Conservation (phyloP, 2,888 invertebrate genomes). For the Campoplex capitator region DNA sequence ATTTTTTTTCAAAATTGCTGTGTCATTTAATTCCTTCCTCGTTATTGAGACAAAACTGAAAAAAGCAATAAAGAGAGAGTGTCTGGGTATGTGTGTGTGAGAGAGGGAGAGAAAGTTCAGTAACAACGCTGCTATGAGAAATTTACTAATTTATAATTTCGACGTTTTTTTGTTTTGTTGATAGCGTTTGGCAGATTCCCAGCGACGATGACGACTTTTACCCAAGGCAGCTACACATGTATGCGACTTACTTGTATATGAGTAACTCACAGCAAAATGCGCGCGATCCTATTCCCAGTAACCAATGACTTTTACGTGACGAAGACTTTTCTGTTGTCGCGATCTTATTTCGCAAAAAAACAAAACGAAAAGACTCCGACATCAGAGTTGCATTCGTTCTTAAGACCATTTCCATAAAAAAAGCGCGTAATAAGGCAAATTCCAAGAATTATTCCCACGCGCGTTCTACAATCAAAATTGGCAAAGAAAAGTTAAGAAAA, state of each 20-base stretch:
- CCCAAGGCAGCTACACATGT: constrained; percentile 97
- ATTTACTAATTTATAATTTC: constrained; percentile 69
- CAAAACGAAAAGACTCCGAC: constrained; percentile 12
- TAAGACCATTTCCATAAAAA: constrained; percentile 22
- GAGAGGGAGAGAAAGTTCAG: constrained; percentile 36
- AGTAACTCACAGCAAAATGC: constrained; percentile 79
- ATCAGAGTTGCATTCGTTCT: constrained; percentile 45
- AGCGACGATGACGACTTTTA: constrained; percentile 91
- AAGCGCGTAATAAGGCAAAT: constrained; percentile 47
- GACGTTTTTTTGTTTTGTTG: constrained; percentile 84
- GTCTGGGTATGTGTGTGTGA: background rate
- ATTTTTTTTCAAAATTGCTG: constrained; percentile 4
- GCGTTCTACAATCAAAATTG: constrained; percentile 26
- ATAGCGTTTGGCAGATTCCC: constrained; percentile 94
- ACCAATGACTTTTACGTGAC: constrained; percentile 35
- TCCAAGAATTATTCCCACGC: constrained; percentile 38
- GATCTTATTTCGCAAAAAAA: constrained; percentile 27
- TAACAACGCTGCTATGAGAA: constrained; percentile 43
- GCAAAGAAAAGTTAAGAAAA: background rate
- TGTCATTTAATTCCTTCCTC: constrained; percentile 63
- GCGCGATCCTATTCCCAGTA: constrained; percentile 68
- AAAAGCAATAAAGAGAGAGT: constrained; percentile 12
- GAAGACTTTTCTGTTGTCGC: constrained; percentile 43
- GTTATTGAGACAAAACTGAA: constrained; percentile 23
- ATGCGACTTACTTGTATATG: constrained; percentile 85